Evolutionary conservation across 1,140 invertebrate genomes (phyloP), one percentile per base, ranked within the genome.

Genomic region (Himalopsyche phryganea): DNA sequence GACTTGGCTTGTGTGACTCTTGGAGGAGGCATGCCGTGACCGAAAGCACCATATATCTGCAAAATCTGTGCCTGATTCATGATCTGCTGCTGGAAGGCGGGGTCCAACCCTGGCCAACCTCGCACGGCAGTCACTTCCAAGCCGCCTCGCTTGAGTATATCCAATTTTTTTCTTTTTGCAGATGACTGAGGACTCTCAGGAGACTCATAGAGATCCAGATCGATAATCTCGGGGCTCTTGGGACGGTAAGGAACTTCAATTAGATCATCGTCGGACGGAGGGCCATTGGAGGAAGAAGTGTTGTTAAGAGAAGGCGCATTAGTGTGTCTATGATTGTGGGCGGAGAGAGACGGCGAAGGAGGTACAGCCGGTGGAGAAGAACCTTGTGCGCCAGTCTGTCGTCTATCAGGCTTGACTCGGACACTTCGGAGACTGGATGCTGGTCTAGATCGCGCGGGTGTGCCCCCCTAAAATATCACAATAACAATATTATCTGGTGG

Each of bases 141-240:
- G 0, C 87, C 87, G 3, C 86, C 81, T 51, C 88, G 83, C 47
- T 86, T 83, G 15, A 89, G 72, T 18, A 88, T 87, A 49, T 89
- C 87, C 6, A 89, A 71, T 65, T 88, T 88, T 46, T 84, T 80
- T 65, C 85, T 86, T 65, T 87, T 88, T 6, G 85, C 76, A 6
- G 85, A 76, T 0, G 67, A 63, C 42, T 74, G 69, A 0, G 74
- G 75, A 41, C 75, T 76, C 35, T 76, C 75, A 0, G 74, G 74
- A 1, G 55, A 59, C 28, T 65, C 63, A 60, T 78, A 78, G 33
- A 75, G 70, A 61, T 84, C 82, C 1, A 84, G 69, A 56, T 85
- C 82, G 19, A 85, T 84, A n/a, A 84, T 80, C 66, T 87, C 84
- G 1, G 84, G 82, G 1, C 80, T 81, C 60, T 80, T 80, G 0